A percentile compares a stretch with the other conserved stretches of the same genome.
phyloP scores from a whole-genome alignment of 2,888 invertebrate species.

The Lasiommata megera region DNA sequence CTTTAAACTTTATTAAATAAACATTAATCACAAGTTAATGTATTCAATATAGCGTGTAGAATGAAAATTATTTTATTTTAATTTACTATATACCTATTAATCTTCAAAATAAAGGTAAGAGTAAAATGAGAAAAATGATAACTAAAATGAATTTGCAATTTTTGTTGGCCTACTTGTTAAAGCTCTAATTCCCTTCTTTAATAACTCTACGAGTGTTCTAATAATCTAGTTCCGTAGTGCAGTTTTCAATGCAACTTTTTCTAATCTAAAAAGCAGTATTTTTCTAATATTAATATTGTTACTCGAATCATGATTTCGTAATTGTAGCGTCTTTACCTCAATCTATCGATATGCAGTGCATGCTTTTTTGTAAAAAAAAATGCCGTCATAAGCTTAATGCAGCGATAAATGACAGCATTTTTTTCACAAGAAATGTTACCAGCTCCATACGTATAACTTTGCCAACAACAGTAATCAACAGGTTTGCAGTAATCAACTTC shows the following conservation, averaged over 20 bases:
- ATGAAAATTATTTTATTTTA: too few relatives aligned
- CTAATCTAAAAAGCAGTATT: constrained; percentile 66
- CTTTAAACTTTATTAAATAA: too few relatives aligned
- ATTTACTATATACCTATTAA: too few relatives aligned
- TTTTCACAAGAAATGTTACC: constrained; percentile 24
- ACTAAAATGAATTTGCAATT: too few relatives aligned
- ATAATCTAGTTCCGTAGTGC: constrained; percentile 31
- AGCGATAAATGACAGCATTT: background rate
- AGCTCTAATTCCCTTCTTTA: constrained; percentile 11
- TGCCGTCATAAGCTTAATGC: too few relatives aligned
- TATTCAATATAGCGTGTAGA: too few relatives aligned
- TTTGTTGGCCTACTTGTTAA: too few relatives aligned
- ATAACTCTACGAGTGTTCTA: constrained; percentile 11
- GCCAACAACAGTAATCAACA: background rate
- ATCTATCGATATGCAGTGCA: constrained; percentile 2
- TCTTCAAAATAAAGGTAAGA: too few relatives aligned
- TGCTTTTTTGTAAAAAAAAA: constrained; percentile 23
- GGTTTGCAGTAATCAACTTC: background rate
- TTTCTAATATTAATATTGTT: constrained; percentile 55
- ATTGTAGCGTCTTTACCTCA: constrained; percentile 32
- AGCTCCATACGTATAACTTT: background rate
- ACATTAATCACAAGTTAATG: too few relatives aligned
- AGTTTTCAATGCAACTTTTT: constrained; percentile 58
- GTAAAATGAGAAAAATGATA: too few relatives aligned
- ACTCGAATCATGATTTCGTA: constrained; percentile 28